A percentile compares a stretch with the other conserved stretches of the same genome.
Conservation (phyloP, 2,888 invertebrate species). For the Spatulosminthurus flaviceps region DNA sequence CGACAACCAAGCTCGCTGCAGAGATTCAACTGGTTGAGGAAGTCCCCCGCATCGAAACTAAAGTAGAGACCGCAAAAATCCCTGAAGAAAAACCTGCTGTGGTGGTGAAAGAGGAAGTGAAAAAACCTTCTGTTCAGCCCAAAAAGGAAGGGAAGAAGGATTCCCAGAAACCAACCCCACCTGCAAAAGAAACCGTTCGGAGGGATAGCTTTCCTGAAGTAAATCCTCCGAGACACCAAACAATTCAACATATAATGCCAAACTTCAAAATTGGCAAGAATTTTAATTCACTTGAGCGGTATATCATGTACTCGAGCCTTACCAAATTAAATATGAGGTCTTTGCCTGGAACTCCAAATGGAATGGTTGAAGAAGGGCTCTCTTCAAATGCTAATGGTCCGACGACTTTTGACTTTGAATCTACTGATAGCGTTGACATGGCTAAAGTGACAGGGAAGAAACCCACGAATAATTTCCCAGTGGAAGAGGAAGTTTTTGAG, state of each 20-base stretch:
- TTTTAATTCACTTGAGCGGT: slow-evolving; percentile 47
- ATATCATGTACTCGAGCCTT: slow-evolving; percentile 49
- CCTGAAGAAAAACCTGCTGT: background rate
- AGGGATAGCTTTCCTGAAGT: background rate
- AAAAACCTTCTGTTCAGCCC: too few species aligned
- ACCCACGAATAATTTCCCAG: background rate
- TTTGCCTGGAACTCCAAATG: slow-evolving; percentile 36
- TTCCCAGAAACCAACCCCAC: background rate
- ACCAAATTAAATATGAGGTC: slow-evolving; percentile 44
- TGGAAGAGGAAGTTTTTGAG: background rate
- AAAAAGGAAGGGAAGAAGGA: too few species aligned
- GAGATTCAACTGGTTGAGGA: background rate
- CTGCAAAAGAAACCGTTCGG: background rate
- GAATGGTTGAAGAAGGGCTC: background rate
- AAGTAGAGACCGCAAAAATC: background rate
- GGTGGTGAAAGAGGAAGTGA: background rate
- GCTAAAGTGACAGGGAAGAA: background rate
- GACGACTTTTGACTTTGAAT: slow-evolving; percentile 28
- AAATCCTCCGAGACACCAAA: slow-evolving; percentile 5
- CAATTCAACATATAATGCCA: slow-evolving; percentile 5
- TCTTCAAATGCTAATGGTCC: background rate
- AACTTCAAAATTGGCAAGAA: slow-evolving; percentile 47
- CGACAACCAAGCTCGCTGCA: background rate
- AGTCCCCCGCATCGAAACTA: background rate
- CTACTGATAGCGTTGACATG: background rate